A percentile compares a stretch with the other conserved stretches of the same genome.
Evolutionary conservation across 2,797 vertebrate genomes (phyloP).

Genomic region (Lepilemur ruficaudatus): DNA sequence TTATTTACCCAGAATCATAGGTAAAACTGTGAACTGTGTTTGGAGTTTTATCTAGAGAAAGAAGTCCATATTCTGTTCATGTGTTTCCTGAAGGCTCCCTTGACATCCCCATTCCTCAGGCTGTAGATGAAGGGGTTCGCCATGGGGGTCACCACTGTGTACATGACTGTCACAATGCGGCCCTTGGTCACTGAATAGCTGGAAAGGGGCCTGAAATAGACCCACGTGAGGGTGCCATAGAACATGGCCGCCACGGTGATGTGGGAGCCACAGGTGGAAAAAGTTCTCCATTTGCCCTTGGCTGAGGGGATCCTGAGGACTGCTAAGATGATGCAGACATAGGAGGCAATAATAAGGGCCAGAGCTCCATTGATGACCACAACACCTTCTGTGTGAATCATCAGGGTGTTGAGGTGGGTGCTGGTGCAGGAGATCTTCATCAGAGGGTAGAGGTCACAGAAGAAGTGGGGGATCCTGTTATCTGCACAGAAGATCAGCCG

Average conservation of each 20-base stretch:
- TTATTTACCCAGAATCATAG: not conserved
- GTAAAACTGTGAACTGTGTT: not conserved
- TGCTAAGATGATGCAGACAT: conserved; percentile 39
- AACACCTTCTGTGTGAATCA: conserved; percentile 66
- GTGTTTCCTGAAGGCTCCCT: conserved; percentile 62
- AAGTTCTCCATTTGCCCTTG: conserved; percentile 48
- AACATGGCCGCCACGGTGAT: conserved; percentile 61
- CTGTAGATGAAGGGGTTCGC: conserved; percentile 73
- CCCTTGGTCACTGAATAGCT: not conserved
- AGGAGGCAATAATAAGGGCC: conserved; percentile 51
- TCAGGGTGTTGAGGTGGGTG: conserved; percentile 51
- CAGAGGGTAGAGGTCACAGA: conserved; percentile 69
- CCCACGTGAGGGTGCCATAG: conserved; percentile 2
- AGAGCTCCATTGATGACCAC: conserved; percentile 32
- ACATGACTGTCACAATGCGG: conserved; percentile 20
- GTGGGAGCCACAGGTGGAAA: not conserved
- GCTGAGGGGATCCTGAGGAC: conserved; percentile 15
- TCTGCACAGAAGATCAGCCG: conserved; percentile 55
- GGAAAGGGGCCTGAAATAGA: conserved; percentile 44
- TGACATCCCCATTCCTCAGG: conserved; percentile 67
- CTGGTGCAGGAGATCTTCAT: conserved; percentile 70
- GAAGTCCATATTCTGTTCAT: not conserved
- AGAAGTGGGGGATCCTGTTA: conserved; percentile 71
- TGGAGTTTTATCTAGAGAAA: conserved; percentile 1
- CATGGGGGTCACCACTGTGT: conserved; percentile 47